These are phyloP conservation scores for Prosapia bicincta DNA, from an alignment of 2,888 invertebrate species.

Conservation along the genomic window DNA sequence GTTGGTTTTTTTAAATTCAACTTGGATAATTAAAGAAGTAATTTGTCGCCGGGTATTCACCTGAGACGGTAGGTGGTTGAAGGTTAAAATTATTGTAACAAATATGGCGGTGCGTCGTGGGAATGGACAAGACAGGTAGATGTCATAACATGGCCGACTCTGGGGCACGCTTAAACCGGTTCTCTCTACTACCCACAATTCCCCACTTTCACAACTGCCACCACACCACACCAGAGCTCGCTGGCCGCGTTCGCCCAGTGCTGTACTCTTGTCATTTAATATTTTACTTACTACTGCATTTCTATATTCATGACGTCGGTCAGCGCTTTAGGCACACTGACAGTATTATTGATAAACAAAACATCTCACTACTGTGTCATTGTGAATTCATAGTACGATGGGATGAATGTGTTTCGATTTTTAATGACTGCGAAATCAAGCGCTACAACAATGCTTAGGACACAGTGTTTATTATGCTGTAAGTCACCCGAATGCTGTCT, in stretches of 20 bases:
- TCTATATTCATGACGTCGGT: neutral
- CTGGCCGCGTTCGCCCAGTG: neutral
- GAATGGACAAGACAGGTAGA: conserved; percentile 2
- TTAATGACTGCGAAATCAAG: neutral
- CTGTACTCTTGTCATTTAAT: neutral
- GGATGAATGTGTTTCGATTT: neutral
- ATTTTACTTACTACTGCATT: neutral
- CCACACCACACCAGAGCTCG: neutral
- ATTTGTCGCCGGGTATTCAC: neutral
- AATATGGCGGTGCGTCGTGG: neutral
- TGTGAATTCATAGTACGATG: neutral
- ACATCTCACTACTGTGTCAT: neutral
- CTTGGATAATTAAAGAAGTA: neutral
- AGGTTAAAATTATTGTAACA: neutral
- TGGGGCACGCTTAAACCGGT: neutral
- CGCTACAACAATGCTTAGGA: neutral
- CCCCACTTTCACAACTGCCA: conserved; percentile 2
- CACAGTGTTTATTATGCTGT: neutral
- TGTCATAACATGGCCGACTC: neutral
- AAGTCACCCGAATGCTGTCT: neutral
- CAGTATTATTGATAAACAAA: neutral
- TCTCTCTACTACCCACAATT: neutral
- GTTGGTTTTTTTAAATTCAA: too few species aligned
- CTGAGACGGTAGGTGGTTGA: neutral
- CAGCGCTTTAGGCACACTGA: neutral